Percentiles rank a stretch among this genome's conserved stretches.
Conservation (phyloP, 2,797 vertebrate species). For the Hippoglossus hippoglossus region DNA sequence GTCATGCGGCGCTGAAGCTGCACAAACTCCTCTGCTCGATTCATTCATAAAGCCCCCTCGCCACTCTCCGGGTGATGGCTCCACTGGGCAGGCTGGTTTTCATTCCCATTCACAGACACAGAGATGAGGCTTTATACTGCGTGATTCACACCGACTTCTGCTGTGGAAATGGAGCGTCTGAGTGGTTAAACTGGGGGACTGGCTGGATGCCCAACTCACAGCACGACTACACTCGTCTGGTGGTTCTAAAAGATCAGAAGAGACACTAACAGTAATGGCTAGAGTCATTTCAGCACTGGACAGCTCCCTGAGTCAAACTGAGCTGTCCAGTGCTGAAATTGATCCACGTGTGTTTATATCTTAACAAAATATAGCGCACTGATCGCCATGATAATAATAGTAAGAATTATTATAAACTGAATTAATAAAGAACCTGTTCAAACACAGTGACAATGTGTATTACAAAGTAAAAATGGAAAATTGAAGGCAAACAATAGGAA, state of each 20-base stretch:
- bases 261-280: background rate
- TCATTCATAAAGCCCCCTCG: slow-evolving; percentile 81
- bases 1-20: slow-evolving; percentile 2
- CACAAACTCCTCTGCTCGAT: slow-evolving; percentile 55
- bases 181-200: slow-evolving; percentile 38
- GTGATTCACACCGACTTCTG: slow-evolving; percentile 45
- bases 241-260: slow-evolving; percentile 11
- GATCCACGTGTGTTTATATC: background rate
- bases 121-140: slow-evolving; percentile 45
- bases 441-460: too few relatives aligned
- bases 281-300: slow-evolving; percentile 55
- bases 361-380: background rate
- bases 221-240: slow-evolving; percentile 31
- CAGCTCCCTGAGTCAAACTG: slow-evolving; percentile 42
- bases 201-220: slow-evolving; percentile 35
- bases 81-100: slow-evolving; percentile 56
- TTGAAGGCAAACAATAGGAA: too few relatives aligned
- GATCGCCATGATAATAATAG: too few relatives aligned
- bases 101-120: slow-evolving; percentile 64
- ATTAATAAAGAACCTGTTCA: too few relatives aligned
- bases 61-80: slow-evolving; percentile 60
- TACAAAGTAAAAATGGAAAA: too few relatives aligned
- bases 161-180: slow-evolving; percentile 35
- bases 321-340: slow-evolving; percentile 46
- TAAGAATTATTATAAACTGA: too few relatives aligned